These are phyloP conservation scores for Apamea epomidion DNA, from an alignment of 2,888 invertebrate genomes.

Conservation along the genomic window DNA sequence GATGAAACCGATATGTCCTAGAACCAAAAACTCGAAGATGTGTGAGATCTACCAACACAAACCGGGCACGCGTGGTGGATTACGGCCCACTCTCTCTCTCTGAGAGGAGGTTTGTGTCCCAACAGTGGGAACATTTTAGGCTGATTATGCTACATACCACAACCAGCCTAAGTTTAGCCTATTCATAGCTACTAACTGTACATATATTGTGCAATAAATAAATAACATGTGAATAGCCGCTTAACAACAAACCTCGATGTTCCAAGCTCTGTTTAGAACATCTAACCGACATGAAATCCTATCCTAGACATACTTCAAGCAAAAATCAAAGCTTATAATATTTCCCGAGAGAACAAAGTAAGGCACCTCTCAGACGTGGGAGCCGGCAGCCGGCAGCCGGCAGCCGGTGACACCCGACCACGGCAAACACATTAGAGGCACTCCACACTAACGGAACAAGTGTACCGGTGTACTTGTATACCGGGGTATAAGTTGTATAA, in stretches of 20 bases:
- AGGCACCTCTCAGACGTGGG: constrained; percentile 53
- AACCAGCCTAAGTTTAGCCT: no score
- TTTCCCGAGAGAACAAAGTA: constrained; percentile 22
- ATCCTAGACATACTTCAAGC: not conserved
- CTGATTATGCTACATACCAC: no score
- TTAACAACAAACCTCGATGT: not conserved
- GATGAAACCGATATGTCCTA: no score
- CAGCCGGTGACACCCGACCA: constrained; percentile 48
- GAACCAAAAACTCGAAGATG: no score
- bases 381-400: constrained; percentile 56
- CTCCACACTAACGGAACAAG: constrained; percentile 36
- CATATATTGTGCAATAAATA: no score
- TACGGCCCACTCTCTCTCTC: no score
- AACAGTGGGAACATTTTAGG: no score
- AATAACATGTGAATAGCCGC: no score
- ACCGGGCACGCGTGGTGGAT: no score
- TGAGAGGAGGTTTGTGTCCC: no score
- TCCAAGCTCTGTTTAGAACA: not conserved
- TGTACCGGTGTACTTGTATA: constrained; percentile 3
- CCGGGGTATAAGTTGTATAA: not conserved
- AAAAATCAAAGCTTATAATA: constrained; percentile 46
- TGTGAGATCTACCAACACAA: no score
- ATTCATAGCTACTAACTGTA: no score
- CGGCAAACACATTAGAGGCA: constrained; percentile 63
- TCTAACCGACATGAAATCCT: constrained; percentile 15